phyloP scores from a whole-genome alignment of 2,888 invertebrate species.

The Tanypteryx hageni region DNA sequence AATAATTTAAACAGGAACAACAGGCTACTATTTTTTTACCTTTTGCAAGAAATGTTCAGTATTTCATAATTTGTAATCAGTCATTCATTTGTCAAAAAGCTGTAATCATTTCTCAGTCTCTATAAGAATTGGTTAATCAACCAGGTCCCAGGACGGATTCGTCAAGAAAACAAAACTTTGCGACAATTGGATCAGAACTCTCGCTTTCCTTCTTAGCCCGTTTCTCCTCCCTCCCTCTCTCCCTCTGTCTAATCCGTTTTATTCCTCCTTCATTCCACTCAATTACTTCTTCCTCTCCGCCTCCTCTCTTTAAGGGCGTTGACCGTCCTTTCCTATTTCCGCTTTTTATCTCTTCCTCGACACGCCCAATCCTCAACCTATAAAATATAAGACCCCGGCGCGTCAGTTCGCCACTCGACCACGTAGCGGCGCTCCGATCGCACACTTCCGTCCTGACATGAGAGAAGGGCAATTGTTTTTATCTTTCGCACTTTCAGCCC shows the following conservation, averaged over 20 bases:
- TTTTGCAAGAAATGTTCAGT: too few species aligned
- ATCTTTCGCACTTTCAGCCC: background rate
- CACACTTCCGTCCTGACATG: background rate
- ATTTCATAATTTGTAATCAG: too few species aligned
- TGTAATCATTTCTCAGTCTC: too few species aligned
- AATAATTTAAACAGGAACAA: too few species aligned
- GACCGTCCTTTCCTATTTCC: slow-evolving; percentile 3
- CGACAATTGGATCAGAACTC: background rate
- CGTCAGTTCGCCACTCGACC: background rate
- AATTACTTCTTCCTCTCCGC: background rate
- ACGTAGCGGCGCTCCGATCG: background rate
- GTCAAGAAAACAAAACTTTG: background rate
- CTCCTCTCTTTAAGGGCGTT: background rate
- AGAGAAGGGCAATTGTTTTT: background rate
- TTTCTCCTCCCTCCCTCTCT: background rate
- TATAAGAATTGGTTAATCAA: too few species aligned
- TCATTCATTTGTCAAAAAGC: too few species aligned
- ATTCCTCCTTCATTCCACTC: background rate
- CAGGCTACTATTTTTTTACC: too few species aligned
- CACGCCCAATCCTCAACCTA: background rate
- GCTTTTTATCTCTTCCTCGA: background rate
- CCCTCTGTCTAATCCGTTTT: background rate
- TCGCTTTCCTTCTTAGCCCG: background rate
- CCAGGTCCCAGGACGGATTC: background rate
- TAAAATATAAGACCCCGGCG: background rate